Evolutionary conservation across 2,113 vertebrate genomes (phyloP).

Genomic region (Pterocles orientalis): DNA sequence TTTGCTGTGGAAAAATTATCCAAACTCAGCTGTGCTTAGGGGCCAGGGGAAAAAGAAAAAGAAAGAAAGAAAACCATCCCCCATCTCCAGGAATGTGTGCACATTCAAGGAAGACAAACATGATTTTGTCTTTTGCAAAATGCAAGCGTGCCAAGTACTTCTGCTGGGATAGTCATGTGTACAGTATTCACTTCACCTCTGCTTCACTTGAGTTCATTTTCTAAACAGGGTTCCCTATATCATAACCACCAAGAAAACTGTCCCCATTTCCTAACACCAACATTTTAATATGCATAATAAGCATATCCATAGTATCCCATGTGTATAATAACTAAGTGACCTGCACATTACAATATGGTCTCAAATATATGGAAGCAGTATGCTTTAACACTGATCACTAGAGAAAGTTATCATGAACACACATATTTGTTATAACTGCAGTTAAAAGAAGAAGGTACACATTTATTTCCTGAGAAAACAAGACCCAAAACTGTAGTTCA

Average conservation of each 20-base stretch:
- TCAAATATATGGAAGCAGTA: not conserved
- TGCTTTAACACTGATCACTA: not conserved
- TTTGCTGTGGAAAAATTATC: slow-evolving; percentile 33
- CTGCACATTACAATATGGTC: not conserved
- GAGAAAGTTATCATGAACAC: not conserved
- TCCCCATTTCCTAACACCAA: not conserved
- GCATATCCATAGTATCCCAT: not conserved
- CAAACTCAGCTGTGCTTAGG: slow-evolving; percentile 14
- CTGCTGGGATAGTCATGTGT: slow-evolving; percentile 4
- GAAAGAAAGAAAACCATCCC: slow-evolving; percentile 49
- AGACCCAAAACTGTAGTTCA: not conserved
- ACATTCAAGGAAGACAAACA: slow-evolving; percentile 66
- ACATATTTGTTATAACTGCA: not conserved
- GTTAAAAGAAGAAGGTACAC: not conserved
- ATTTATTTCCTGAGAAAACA: not conserved
- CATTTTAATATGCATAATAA: not conserved
- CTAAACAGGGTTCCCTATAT: not conserved
- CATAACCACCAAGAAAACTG: not conserved
- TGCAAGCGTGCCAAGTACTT: slow-evolving; percentile 55
- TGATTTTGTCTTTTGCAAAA: slow-evolving; percentile 69
- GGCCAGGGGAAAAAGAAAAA: not conserved
- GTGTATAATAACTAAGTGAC: not conserved
- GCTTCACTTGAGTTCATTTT: slow-evolving; percentile 16
- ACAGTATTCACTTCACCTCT: slow-evolving; percentile 40
- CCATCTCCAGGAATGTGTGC: slow-evolving; percentile 53